A percentile compares a stretch with the other conserved stretches of the same genome.
Conservation (phyloP, 2,888 invertebrate genomes). For the Pardosa pseudoannulata region DNA sequence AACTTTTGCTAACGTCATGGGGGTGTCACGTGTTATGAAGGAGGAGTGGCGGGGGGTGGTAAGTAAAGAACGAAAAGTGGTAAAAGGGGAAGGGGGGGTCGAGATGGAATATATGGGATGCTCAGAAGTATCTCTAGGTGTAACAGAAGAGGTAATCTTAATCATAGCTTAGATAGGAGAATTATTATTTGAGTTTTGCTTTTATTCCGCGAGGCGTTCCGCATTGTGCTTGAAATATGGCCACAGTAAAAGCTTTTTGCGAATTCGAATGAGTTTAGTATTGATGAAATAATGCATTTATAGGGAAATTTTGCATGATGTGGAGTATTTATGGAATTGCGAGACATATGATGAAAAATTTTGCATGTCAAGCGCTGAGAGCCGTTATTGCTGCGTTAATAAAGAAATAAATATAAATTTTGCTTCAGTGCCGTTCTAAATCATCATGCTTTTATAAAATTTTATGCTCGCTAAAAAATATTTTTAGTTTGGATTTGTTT, state of each 20-base stretch:
- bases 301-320: too few species aligned
- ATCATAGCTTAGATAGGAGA: neutral
- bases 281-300: slow-evolving; percentile 7
- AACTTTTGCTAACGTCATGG: slow-evolving; percentile 25
- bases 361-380: too few species aligned
- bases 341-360: too few species aligned
- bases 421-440: too few species aligned
- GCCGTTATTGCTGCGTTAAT: too few species aligned
- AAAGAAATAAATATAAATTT: too few species aligned
- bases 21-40: slow-evolving; percentile 14
- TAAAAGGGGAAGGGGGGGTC: neutral
- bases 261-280: neutral
- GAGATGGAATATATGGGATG: neutral
- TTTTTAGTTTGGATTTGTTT: too few species aligned
- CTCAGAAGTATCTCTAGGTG: slow-evolving; percentile 14
- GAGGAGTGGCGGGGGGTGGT: neutral
- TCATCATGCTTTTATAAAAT: too few species aligned
- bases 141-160: slow-evolving; percentile 8
- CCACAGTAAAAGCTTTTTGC: slow-evolving; percentile 4
- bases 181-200: neutral
- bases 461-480: too few species aligned
- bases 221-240: neutral
- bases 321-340: too few species aligned
- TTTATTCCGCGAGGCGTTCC: neutral
- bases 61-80: slow-evolving; percentile 13